Evolutionary conservation across 2,797 vertebrate species (phyloP), one percentile per base, ranked within the genome.

Genomic region (Micropoecilia bifurca): DNA sequence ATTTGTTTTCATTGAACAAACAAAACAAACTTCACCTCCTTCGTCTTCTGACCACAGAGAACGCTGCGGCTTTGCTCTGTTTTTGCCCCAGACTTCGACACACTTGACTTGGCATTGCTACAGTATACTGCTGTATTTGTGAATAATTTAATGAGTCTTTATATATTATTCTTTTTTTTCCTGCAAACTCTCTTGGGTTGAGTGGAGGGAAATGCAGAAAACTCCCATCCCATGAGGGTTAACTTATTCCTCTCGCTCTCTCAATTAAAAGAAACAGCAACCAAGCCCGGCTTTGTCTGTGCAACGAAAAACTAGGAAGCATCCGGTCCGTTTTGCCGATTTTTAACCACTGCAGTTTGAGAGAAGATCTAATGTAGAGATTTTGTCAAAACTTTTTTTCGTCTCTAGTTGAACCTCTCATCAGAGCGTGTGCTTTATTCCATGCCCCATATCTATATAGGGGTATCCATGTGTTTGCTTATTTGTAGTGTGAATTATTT

Each of bases 141-240:
- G 89, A 94, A 93, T 94, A 93, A 93, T 95, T 93, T 91, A 94
- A 91, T 89, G 85, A 85, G 75, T 93, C 81, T 89, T 92, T 92
- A 92, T 92, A 82, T 91, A 81, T 84, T 82, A 90, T 91, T 87
- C 63, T 84, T 89, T 83, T 92, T 87, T 87, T 77, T 28, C 36
- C 73, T 85, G 76, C 83, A 74, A 85, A 81, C 79, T 93, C 94
- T 93, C 92, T 81, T 78, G 91, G 88, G 90, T 74, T 84, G 89
- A 75, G 80, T 79, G 85, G 81, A 83, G 83, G 84, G 84, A 93
- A 91, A 90, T 87, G 83, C 87, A 92, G 81, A 92, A 33, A 91
- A 90, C 88, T 87, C 86, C 72, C 77, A 28, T 92, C 94, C 93
- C 91, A 81, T 45, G 92, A 93, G 94, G 69, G 82, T 87, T 85